Conservation (phyloP, 2,797 vertebrate species). For the Tadarida brasiliensis region DNA sequence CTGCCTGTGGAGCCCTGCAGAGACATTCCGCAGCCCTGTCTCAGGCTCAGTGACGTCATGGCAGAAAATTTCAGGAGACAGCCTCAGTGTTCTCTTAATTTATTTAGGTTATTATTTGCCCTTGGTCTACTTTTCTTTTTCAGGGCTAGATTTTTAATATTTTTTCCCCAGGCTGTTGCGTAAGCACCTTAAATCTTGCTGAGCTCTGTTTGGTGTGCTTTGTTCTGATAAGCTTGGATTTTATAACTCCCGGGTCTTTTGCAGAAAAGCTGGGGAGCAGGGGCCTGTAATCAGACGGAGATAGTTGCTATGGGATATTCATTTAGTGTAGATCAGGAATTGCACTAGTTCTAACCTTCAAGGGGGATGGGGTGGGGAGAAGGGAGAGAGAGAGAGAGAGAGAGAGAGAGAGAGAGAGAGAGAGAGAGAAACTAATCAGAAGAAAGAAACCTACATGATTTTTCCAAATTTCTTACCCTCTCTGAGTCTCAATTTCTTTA, state of each 20-base stretch:
- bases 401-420: too few species aligned
- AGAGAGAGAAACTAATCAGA: background rate
- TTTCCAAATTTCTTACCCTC: conserved; percentile 48
- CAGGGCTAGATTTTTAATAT: background rate
- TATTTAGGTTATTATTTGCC: conserved; percentile 64
- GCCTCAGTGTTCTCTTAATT: conserved; percentile 9
- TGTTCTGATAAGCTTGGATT: conserved; percentile 68
- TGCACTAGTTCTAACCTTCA: background rate
- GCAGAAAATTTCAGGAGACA: conserved; percentile 10
- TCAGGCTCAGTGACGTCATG: background rate
- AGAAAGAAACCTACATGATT: conserved; percentile 30
- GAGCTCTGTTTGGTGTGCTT: conserved; percentile 60
- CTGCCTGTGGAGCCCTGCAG: background rate
- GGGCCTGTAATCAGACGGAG: conserved; percentile 38
- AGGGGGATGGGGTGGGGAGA: background rate
- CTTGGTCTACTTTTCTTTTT: background rate
- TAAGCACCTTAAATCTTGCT: conserved; percentile 59
- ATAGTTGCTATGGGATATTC: conserved; percentile 71
- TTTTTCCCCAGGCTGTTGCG: background rate
- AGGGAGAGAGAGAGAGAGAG: too few species aligned
- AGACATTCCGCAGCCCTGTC: background rate
- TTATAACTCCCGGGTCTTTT: conserved; percentile 64
- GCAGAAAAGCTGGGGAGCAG: conserved; percentile 35
- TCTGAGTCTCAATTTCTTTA: conserved; percentile 19
- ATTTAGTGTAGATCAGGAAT: conserved; percentile 20